Evolutionary conservation across 2,888 invertebrate species (phyloP), one percentile per base, ranked within the genome.

Genomic region (Zhengitettix transpicula): DNA sequence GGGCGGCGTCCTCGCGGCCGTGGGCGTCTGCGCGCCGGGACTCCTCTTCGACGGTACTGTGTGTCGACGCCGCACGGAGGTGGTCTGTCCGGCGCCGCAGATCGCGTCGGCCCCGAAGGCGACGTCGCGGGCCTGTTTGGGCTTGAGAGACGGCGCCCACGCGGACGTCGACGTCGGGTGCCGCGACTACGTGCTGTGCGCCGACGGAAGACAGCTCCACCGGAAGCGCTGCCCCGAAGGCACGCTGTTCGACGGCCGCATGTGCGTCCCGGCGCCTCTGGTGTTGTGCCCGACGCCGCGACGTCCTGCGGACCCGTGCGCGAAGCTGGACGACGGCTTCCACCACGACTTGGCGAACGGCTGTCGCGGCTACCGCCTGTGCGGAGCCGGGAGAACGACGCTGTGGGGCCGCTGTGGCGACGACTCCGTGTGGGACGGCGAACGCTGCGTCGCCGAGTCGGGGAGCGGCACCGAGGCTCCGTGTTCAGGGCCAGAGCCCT

Each of bases 161-260:
- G 63, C 67, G n/a, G 72, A 79, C 65, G 71, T 77, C 55, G 75
- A 76, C 66, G 76, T 75, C 73, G 73, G 74, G 62, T 80, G 80
- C 65, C 68, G 69, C 11, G 74, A 76, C 41, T 80, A 78, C 74
- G 75, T 73, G 67, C 75, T 75, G 65, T 80, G 80, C 66, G 69
- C 73, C 0, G 71, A 75, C 16, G 78, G 77, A 64, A 69, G 75
- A 52, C 74, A 76, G 1, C 70, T 73, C 14, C 66, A 73, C 53
- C 74, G 75, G 14, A 65, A 68, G 47, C 63, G 65, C n/a, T 73
- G 73, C 62, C 65, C 67, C 0, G 65, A 66, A 51, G 68, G 68
- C 40, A 68, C 70, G 0, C 65, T 70, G 7, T 72, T 71, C 57
- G 69, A 72, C 65, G 72, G 72, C 1, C 47, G 59, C 14, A 64